A percentile compares a stretch with the other conserved stretches of the same genome.
These are phyloP conservation scores for Leptobrachium ailaonicum DNA, from an alignment of 2,113 vertebrate genomes.

Conservation along the genomic window DNA sequence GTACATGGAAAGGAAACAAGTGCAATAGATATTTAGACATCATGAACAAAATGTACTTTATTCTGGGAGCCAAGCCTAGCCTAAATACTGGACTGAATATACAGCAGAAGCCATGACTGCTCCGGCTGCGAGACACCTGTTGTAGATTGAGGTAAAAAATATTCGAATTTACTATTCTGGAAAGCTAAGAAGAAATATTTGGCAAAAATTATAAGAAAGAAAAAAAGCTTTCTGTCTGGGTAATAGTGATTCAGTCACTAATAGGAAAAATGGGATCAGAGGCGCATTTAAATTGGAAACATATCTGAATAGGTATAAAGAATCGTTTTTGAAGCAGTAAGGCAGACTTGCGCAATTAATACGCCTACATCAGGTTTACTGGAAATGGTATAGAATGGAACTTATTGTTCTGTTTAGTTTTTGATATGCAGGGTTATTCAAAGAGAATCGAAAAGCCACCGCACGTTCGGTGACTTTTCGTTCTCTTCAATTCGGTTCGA, in stretches of 20 bases:
- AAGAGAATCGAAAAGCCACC: too few relatives aligned
- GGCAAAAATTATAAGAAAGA: conserved; percentile 8
- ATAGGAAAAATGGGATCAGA: conserved; percentile 43
- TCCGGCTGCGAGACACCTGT: accelerated
- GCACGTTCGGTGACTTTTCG: too few relatives aligned
- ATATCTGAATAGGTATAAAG: conserved; percentile 40
- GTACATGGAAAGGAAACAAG: conserved; percentile 51
- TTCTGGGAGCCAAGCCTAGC: background rate
- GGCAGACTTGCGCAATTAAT: conserved; percentile 12
- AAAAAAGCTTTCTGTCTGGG: conserved; percentile 23
- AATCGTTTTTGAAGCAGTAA: conserved; percentile 9
- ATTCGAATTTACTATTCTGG: conserved; percentile 22
- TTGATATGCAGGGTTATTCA: too few relatives aligned
- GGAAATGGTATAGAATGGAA: background rate
- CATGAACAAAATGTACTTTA: conserved; percentile 2
- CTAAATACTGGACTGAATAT: conserved; percentile 20
- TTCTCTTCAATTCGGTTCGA: too few relatives aligned
- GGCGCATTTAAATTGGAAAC: conserved; percentile 33
- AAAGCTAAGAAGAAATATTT: conserved; percentile 38
- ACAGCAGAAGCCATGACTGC: conserved; percentile 8
- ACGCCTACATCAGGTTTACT: background rate
- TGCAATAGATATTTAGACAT: conserved; percentile 3
- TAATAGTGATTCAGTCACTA: conserved; percentile 40
- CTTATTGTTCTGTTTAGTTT: background rate
- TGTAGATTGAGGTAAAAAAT: accelerated